These are phyloP conservation scores for Listronotus bonariensis DNA, from an alignment of 1,140 invertebrate species.

Conservation along the genomic window DNA sequence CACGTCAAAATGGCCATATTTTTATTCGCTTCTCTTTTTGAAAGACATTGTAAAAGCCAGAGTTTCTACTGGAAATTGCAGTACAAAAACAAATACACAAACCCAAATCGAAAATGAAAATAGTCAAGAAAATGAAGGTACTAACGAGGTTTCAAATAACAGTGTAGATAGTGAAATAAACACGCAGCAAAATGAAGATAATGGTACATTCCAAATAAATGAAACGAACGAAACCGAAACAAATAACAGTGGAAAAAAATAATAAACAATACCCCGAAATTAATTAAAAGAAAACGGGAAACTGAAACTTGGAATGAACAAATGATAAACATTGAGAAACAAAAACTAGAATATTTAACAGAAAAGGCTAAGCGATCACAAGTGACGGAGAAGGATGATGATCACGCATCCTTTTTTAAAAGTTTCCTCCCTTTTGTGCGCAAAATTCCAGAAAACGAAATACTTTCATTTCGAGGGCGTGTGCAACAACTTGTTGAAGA, in stretches of 20 bases:
- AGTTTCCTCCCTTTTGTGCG: too few species aligned
- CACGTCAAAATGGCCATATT: slow-evolving; percentile 1
- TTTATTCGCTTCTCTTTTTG: too few species aligned
- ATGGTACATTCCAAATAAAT: too few species aligned
- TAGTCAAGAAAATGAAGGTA: too few species aligned
- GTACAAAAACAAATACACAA: not conserved
- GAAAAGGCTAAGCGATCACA: slow-evolving; percentile 6
- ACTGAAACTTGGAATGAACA: not conserved
- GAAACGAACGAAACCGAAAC: too few species aligned
- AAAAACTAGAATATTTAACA: slow-evolving; percentile 7
- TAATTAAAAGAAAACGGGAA: slow-evolving; percentile 4
- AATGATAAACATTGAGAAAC: slow-evolving; percentile 9
- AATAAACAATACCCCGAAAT: not conserved
- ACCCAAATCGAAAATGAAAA: not conserved
- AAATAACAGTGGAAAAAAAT: not conserved
- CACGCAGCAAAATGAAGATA: not conserved
- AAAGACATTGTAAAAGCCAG: not conserved
- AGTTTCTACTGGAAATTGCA: not conserved
- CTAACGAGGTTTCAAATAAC: not conserved
- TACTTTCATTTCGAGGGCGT: too few species aligned
- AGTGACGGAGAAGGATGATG: not conserved
- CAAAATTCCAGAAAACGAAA: too few species aligned
- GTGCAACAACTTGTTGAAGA: too few species aligned
- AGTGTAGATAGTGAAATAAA: slow-evolving; percentile 6
- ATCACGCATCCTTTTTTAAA: too few species aligned